Evolutionary conservation across 2,888 invertebrate species (phyloP).

Genomic region (Meandrusa payeni): DNA sequence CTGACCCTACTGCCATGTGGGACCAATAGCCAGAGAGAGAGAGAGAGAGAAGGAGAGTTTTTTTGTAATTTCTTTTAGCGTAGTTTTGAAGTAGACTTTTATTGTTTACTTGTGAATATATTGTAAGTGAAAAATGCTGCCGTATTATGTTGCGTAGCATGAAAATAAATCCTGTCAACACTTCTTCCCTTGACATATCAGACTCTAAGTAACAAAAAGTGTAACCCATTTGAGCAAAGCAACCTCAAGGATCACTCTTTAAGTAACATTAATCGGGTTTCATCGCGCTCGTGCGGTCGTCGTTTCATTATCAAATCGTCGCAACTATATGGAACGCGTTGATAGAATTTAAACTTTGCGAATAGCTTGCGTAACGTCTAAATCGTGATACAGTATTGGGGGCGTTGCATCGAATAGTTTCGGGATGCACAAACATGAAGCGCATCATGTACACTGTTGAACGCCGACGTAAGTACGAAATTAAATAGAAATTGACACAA

Average conservation of each 20-base stretch:
- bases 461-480: slow-evolving; percentile 27
- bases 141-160: slow-evolving; percentile 36
- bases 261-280: slow-evolving; percentile 78
- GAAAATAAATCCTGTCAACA: slow-evolving; percentile 49
- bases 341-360: slow-evolving; percentile 2
- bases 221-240: slow-evolving; percentile 60
- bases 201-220: slow-evolving; percentile 74
- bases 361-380: background rate
- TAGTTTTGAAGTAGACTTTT: too few species aligned
- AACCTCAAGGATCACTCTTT: slow-evolving; percentile 64
- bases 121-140: too few species aligned
- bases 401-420: slow-evolving; percentile 26
- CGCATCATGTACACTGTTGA: slow-evolving; percentile 26
- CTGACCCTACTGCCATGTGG: too few species aligned
- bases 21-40: too few species aligned
- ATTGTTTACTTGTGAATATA: too few species aligned
- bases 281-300: slow-evolving; percentile 32
- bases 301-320: slow-evolving; percentile 22
- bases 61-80: too few species aligned
- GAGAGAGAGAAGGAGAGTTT: too few species aligned
- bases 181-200: slow-evolving; percentile 53
- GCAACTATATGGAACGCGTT: slow-evolving; percentile 21
- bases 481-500: slow-evolving; percentile 23
- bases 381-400: background rate
- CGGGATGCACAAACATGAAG: slow-evolving; percentile 27